phyloP scores from a whole-genome alignment of 2,888 invertebrate species.

The Beris morrisii region DNA sequence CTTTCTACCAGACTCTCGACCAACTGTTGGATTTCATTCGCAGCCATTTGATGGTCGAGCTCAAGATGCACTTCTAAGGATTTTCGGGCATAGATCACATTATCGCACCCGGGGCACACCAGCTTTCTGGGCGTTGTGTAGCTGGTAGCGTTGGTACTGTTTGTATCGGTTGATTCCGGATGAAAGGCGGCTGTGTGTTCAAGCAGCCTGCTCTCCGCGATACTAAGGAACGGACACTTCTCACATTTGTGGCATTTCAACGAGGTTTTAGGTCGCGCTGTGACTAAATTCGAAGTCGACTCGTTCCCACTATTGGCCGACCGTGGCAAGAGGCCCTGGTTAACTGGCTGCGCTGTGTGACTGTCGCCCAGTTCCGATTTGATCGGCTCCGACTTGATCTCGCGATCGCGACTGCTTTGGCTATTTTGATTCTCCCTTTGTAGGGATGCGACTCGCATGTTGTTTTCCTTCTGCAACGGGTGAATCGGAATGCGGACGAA shows the following conservation, averaged over 20 bases:
- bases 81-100: slow-evolving; percentile 65
- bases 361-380: slow-evolving; percentile 49
- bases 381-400: slow-evolving; percentile 55
- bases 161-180: slow-evolving; percentile 3
- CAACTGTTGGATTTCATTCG: slow-evolving; percentile 63
- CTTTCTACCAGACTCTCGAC: not conserved
- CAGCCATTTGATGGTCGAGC: slow-evolving; percentile 69
- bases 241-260: slow-evolving; percentile 46
- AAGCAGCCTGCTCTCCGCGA: slow-evolving; percentile 43
- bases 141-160: slow-evolving; percentile 50
- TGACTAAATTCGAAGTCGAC: slow-evolving; percentile 30
- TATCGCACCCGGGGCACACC: slow-evolving; percentile 68
- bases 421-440: slow-evolving; percentile 40
- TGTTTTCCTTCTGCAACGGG: not conserved
- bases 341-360: slow-evolving; percentile 17
- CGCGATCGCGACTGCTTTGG: slow-evolving; percentile 41
- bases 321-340: not conserved
- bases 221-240: slow-evolving; percentile 49
- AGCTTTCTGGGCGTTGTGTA: slow-evolving; percentile 50
- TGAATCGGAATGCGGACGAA: slow-evolving; percentile 26
- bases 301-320: not conserved
- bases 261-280: slow-evolving; percentile 36
- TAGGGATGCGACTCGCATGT: slow-evolving; percentile 47
- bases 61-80: slow-evolving; percentile 66
- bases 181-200: slow-evolving; percentile 40